Conservation (phyloP, 2,797 vertebrate species). For the Triplophysa yarkandensis region DNA sequence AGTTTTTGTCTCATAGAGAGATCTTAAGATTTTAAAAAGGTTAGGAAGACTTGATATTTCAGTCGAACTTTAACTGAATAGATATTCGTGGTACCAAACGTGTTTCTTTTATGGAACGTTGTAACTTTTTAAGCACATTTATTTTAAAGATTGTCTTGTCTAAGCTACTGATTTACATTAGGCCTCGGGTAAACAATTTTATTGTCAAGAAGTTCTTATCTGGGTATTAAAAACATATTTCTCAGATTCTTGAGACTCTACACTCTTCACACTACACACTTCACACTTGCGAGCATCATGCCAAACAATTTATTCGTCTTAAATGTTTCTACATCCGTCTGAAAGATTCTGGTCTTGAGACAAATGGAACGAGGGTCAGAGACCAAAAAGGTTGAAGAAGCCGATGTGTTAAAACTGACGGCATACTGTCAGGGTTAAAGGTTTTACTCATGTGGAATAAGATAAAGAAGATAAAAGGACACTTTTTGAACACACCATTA, state of each 20-base stretch:
- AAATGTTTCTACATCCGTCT: not conserved
- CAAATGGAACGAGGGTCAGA: slow-evolving; percentile 12
- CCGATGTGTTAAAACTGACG: slow-evolving; percentile 42
- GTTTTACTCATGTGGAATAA: slow-evolving; percentile 13
- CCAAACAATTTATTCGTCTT: not conserved
- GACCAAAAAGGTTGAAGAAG: slow-evolving; percentile 20
- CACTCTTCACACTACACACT: not conserved
- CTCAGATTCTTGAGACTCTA: not conserved
- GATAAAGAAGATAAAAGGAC: not conserved
- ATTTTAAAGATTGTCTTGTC: no score
- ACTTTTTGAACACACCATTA: not conserved
- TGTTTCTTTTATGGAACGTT: no score
- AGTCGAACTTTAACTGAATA: no score
- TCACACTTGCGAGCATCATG: not conserved
- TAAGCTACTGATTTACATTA: no score
- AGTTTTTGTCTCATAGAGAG: no score
- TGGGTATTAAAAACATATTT: not conserved
- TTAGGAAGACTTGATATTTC: no score
- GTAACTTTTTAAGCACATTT: no score
- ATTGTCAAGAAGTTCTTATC: no score
- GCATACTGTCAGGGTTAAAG: slow-evolving; percentile 42
- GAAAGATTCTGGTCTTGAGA: not conserved
- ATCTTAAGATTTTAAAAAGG: no score
- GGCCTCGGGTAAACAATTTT: no score
- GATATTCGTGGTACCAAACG: no score